Base-by-base conservation (phyloP, 2,113 vertebrate genomes). In the Psilopsiagon aurifrons region DNA sequence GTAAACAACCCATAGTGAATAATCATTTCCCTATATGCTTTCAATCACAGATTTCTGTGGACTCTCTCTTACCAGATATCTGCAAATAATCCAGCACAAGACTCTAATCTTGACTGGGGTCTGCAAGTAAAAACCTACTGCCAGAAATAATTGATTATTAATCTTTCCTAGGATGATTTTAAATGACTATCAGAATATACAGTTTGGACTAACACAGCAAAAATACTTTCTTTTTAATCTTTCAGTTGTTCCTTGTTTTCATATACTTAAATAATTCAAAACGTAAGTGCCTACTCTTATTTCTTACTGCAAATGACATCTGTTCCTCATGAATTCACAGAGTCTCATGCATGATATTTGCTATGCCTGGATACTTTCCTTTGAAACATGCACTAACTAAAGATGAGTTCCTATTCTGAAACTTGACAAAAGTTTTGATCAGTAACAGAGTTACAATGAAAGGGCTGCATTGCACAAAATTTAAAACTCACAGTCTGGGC, bases 261-360 rank as follows among this genome's bases (percentile, higher is more conserved):
- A 41, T 62, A 35, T 39, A 57, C 44, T 88, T 73, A 75, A 90
- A 78, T 89, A 94, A 95, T 91, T 86, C 57, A 93, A 89, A 96
- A 66, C 8, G 27, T 77, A 86, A 97, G 51, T 35, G 13, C 11
- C 28, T 90, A 10, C 51, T 92, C 66, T 78, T 67, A 62, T 73
- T 88, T 66, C 64, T 90, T 87, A 47, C 69, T 92, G 44, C 41
- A 82, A 18, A 47, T 49, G 35, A 68, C 92, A 96, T 97, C 95
- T 96, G 94, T 82, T 95, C 81, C 44, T 88, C 66, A 82, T 91
- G 88, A 96, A 82, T 71, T 52, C 62, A 33, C 23, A 31, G 35
- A 92, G 39, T 66, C 0, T 52, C 29, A 52, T 75, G 55, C 76
- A 82, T 90, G 73, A 75, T 41, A 78, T 82, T 91, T 79, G 44